Percentiles rank a stretch among this genome's conserved stretches.
These are phyloP conservation scores for Drosophila bifasciata DNA, from an alignment of 1,140 invertebrate species.

Conservation along the genomic window DNA sequence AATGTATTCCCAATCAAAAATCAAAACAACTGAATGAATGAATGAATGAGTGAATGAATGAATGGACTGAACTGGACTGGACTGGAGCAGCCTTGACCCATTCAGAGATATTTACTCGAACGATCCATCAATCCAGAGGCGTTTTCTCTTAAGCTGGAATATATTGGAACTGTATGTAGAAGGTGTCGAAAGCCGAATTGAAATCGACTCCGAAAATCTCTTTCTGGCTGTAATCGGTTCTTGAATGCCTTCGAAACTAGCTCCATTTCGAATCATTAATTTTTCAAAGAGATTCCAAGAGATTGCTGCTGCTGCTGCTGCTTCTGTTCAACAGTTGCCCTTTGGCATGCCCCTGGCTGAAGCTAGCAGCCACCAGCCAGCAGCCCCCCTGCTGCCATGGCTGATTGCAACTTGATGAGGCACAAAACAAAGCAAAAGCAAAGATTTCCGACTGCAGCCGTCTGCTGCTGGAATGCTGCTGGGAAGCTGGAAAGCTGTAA, in stretches of 20 bases:
- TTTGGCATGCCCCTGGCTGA: no score
- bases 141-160: no score
- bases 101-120: conserved; percentile 5
- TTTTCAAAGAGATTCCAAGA: no score
- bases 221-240: no score
- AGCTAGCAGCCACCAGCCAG: background rate
- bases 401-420: conserved; percentile 40
- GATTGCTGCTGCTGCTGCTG: no score
- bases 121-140: conserved; percentile 1
- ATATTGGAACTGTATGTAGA: background rate
- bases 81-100: background rate
- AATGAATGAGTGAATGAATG: conserved; percentile 5
- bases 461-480: conserved; percentile 3
- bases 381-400: no score
- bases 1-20: no score
- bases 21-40: conserved; percentile 10
- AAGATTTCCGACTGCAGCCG: conserved; percentile 14
- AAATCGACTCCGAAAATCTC: no score
- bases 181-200: conserved; percentile 12
- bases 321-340: no score
- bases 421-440: conserved; percentile 27
- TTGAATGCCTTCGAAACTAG: no score
- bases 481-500: background rate
- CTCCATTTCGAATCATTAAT: no score
- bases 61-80: conserved; percentile 7